Conservation (phyloP, 2,113 vertebrate genomes). For the Rostratula benghalensis region DNA sequence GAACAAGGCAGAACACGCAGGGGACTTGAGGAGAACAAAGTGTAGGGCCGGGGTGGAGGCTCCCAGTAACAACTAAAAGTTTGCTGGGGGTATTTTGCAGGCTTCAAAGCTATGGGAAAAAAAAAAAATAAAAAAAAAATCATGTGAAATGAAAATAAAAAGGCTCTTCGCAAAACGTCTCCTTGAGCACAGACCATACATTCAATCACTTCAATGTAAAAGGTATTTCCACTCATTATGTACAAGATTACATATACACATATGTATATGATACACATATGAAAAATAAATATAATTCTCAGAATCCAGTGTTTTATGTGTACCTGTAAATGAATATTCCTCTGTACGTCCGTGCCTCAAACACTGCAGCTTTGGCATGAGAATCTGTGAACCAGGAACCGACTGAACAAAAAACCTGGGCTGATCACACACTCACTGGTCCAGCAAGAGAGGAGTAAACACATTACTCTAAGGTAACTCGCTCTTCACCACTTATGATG, state of each 20-base stretch:
- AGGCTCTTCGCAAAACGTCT: not conserved
- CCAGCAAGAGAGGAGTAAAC: not conserved
- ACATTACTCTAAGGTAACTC: not conserved
- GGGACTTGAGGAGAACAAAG: not conserved
- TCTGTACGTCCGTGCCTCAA: fast-evolving
- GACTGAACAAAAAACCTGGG: not conserved
- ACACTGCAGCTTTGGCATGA: not conserved
- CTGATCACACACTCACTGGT: not conserved
- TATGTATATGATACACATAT: fast-evolving
- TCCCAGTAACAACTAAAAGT: not conserved
- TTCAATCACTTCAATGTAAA: not conserved
- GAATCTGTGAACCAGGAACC: not conserved
- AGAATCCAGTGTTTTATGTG: not conserved
- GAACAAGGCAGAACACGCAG: not conserved
- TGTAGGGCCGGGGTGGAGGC: not conserved
- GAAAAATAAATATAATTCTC: not conserved
- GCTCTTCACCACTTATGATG: not conserved
- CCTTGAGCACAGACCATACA: not conserved
- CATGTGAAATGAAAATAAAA: not conserved
- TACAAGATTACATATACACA: no score
- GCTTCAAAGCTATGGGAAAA: not conserved
- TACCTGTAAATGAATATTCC: not conserved
- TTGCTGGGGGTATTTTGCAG: not conserved
- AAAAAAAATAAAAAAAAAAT: not conserved
- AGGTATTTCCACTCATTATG: not conserved